Conservation (phyloP, 2,797 vertebrate species). For the Schizothorax lantsangensis region DNA sequence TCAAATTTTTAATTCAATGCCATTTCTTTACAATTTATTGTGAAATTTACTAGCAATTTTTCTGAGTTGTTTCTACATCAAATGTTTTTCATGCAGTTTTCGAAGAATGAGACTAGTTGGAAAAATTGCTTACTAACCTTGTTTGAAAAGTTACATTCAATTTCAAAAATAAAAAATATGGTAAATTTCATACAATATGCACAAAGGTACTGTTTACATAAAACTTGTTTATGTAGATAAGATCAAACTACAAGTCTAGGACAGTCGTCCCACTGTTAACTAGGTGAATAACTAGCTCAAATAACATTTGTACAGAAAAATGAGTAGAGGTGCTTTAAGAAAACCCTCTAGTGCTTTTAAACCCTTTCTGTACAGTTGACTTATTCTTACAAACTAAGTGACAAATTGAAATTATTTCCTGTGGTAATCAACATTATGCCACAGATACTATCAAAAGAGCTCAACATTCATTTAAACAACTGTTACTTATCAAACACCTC, state of each 20-base stretch:
- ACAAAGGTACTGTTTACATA: not conserved
- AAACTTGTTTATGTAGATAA: not conserved
- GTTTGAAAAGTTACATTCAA: not conserved
- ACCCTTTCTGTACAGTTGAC: not conserved
- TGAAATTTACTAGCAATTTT: not conserved
- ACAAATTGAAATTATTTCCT: not conserved
- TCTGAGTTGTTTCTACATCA: not conserved
- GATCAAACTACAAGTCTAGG: not conserved
- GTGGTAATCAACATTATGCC: conserved; percentile 3
- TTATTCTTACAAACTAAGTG: not conserved
- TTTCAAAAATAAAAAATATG: not conserved
- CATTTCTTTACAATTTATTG: not conserved
- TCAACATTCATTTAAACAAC: conserved; percentile 19
- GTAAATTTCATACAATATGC: not conserved
- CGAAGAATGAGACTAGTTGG: not conserved
- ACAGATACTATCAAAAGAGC: conserved; percentile 6
- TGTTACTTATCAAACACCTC: not conserved
- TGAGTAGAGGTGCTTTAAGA: not conserved
- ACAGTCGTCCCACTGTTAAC: not conserved
- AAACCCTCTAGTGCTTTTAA: not conserved
- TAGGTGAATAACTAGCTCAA: not conserved
- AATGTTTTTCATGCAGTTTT: conserved; percentile 5
- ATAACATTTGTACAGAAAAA: conserved; percentile 4
- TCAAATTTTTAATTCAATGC: not conserved
- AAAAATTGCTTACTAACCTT: not conserved